phyloP scores from a whole-genome alignment of 2,797 vertebrate species.

The Luscinia luscinia region DNA sequence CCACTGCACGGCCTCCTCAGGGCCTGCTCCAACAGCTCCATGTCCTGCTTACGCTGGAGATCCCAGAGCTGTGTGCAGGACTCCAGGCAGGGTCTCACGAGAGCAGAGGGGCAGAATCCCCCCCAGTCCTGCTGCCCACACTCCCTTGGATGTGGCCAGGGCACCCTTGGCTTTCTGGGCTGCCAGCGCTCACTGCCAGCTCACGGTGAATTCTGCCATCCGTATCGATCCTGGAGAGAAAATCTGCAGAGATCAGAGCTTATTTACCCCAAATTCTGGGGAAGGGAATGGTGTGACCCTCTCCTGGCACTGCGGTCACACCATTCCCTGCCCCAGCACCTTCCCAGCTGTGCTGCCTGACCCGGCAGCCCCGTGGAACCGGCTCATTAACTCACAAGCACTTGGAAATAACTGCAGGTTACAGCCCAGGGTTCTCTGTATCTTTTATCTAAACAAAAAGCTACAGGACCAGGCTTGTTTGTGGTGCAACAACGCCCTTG shows the following conservation, averaged over 20 bases:
- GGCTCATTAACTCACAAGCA: not conserved
- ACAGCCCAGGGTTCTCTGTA: not conserved
- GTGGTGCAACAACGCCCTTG: not conserved
- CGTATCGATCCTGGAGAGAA: not conserved
- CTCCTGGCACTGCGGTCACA: not conserved
- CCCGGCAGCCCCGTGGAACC: not conserved
- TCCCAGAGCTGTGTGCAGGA: not conserved
- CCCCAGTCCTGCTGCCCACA: not conserved
- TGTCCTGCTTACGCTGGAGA: not conserved
- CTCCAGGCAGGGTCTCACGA: rapidly evolving
- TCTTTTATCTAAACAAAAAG: slow-evolving; percentile 40
- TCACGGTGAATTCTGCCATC: rapidly evolving
- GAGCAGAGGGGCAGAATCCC: not conserved
- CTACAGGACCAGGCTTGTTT: slow-evolving; percentile 47
- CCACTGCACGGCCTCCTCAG: not conserved
- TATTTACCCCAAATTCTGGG: not conserved
- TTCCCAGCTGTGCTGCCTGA: not conserved
- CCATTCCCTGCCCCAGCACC: not conserved
- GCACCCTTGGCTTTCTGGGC: not conserved
- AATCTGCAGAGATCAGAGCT: not conserved
- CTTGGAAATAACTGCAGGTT: not conserved
- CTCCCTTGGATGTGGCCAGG: not conserved
- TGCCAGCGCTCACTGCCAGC: rapidly evolving
- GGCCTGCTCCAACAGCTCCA: not conserved
- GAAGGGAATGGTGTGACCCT: not conserved